These are phyloP conservation scores for Melanotaenia pygmaea DNA, from an alignment of 2,797 vertebrate species.

Conservation along the genomic window DNA sequence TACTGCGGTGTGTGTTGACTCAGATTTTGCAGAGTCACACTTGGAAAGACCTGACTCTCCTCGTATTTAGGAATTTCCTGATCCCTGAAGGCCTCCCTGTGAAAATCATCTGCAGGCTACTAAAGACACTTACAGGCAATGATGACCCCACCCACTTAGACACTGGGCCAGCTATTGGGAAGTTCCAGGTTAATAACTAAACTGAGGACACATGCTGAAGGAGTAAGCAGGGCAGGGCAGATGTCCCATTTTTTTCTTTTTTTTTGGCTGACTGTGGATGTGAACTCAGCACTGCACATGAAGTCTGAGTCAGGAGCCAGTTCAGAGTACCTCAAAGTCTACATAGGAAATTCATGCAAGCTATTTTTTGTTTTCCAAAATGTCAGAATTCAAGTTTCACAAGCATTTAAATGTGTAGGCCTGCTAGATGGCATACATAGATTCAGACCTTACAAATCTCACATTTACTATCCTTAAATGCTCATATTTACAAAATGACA, in stretches of 20 bases:
- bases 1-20: conserved; percentile 47
- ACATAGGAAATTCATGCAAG: conserved; percentile 18
- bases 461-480: background rate
- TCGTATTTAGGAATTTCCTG: conserved; percentile 84
- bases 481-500: background rate
- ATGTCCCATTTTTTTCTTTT: conserved; percentile 14
- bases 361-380: background rate
- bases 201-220: conserved; percentile 59
- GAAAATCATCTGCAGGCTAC: conserved; percentile 55
- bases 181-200: conserved; percentile 84
- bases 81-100: conserved; percentile 61
- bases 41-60: conserved; percentile 64
- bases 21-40: conserved; percentile 69
- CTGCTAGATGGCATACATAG: background rate
- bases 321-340: background rate
- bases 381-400: background rate
- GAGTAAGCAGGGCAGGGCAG: conserved; percentile 63
- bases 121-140: conserved; percentile 39
- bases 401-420: background rate
- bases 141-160: conserved; percentile 42
- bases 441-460: background rate
- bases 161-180: conserved; percentile 72
- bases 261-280: conserved; percentile 43
- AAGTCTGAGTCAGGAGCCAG: conserved; percentile 30
- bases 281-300: conserved; percentile 58